These are phyloP conservation scores for Delphinapterus leucas DNA, from an alignment of 2,113 vertebrate species.

Conservation along the genomic window DNA sequence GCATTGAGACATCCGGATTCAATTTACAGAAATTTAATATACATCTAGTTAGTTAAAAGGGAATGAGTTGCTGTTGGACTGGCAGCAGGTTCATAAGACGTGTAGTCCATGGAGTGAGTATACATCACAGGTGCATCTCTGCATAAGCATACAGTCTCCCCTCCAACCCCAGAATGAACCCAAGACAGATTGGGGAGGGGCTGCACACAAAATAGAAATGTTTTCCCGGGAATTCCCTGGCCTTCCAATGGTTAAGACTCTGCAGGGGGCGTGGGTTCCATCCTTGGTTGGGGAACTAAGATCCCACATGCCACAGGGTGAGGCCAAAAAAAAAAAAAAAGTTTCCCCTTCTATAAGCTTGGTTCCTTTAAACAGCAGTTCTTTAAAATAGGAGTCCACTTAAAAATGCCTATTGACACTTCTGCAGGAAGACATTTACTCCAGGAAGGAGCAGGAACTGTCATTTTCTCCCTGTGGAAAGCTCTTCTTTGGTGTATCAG, in stretches of 20 bases:
- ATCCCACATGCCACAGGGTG: no score
- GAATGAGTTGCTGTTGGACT: neutral
- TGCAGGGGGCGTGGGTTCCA: no score
- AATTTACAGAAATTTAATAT: neutral
- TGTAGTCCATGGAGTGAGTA: neutral
- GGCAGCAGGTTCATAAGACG: neutral
- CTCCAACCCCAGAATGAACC: neutral
- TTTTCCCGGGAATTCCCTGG: neutral
- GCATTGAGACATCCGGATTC: neutral
- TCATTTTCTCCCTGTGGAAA: neutral
- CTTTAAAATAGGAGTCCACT: neutral
- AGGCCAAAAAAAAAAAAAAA: neutral
- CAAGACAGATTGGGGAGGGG: neutral
- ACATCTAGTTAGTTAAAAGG: neutral
- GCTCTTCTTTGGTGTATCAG: neutral
- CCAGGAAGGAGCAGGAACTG: neutral
- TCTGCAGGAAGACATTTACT: neutral
- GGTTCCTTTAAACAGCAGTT: neutral
- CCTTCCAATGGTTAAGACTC: no score
- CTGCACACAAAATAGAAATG: neutral
- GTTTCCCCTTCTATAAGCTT: neutral
- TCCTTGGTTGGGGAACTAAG: no score
- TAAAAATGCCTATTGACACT: neutral
- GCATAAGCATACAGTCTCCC: neutral
- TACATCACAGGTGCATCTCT: neutral